Evolutionary conservation across 2,113 vertebrate genomes (phyloP), one percentile per base, ranked within the genome.

Genomic region (Istiophorus platypterus): DNA sequence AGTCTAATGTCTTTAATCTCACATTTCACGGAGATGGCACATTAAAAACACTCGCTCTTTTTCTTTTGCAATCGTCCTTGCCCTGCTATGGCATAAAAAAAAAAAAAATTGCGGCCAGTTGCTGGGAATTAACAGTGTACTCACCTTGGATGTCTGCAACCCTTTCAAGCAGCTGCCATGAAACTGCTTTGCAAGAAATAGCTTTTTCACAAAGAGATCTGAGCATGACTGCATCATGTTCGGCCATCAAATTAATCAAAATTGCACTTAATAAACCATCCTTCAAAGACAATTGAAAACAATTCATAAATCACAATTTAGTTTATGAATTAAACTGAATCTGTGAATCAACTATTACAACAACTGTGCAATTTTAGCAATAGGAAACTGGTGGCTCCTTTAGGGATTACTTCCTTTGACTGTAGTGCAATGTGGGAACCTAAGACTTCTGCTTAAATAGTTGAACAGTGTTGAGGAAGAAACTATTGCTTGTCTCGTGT

Each of bases 1-100:
- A 94, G 88, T 77, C 76, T 91, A 88, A 88, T 66, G 90, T 94
- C 95, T 95, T 95, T 95, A 95, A 95, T 95, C 94, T 95, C 76
- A 72, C 63, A 82, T 93, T 91, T 93, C 84, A 91, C 41, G 54
- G 71, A 76, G 80, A 86, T 82, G 67, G 66, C 72, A 68, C 79
- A 91, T 91, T 89, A 66, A 83, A 89, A 92, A 76, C 66, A 83
- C 70, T 63, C 71, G 51, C 79, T 78, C 49, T 31, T 34, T 81
- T 72, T 78, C 80, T 85, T 78, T 73, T 57, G 78, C 69, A 13
- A 29, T 47, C 70, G 61, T 65, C 72, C 65, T 84, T 72, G 73
- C 42, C 57, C 73, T 51, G 62, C 57, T 4, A 6, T 47, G 47
- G 52, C 2, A 5, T 41, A 52, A 78, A 24, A n/a, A 42, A 80